phyloP scores from a whole-genome alignment of 2,113 vertebrate species.

The Hymenochirus boettgeri region DNA sequence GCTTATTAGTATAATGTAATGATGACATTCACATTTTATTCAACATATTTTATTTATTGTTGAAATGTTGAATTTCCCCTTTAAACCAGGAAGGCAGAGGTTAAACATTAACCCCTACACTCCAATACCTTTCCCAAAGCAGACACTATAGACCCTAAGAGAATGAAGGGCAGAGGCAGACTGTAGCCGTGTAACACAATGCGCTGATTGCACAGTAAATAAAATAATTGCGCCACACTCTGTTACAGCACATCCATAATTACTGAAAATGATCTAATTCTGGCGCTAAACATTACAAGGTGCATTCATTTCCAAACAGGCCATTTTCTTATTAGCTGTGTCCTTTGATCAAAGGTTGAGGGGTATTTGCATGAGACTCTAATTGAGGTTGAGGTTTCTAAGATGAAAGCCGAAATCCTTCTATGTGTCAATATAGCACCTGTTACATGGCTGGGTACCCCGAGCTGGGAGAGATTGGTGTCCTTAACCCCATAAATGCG shows the following conservation, averaged over 20 bases:
- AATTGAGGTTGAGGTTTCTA: neutral
- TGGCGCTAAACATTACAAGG: neutral
- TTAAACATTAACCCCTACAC: neutral
- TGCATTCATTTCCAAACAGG: neutral
- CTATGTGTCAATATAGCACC: slow-evolving; percentile 11
- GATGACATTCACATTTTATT: no score
- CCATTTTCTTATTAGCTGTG: neutral
- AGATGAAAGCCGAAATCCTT: slow-evolving; percentile 11
- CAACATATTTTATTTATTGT: no score
- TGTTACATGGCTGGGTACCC: neutral
- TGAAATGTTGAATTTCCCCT: no score
- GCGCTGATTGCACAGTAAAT: slow-evolving; percentile 4
- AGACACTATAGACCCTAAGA: neutral
- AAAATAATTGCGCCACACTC: neutral
- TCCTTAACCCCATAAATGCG: slow-evolving; percentile 16
- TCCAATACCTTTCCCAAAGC: no score
- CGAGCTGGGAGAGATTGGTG: neutral
- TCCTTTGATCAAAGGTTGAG: slow-evolving; percentile 4
- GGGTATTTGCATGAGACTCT: slow-evolving; percentile 6
- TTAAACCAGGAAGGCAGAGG: no score
- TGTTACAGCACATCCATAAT: slow-evolving; percentile 2
- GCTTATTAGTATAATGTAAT: no score
- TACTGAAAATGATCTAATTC: slow-evolving; percentile 7
- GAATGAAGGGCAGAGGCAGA: neutral
- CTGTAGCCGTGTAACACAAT: neutral